phyloP scores from a whole-genome alignment of 2,113 vertebrate species.

The Mastomys natalensis region DNA sequence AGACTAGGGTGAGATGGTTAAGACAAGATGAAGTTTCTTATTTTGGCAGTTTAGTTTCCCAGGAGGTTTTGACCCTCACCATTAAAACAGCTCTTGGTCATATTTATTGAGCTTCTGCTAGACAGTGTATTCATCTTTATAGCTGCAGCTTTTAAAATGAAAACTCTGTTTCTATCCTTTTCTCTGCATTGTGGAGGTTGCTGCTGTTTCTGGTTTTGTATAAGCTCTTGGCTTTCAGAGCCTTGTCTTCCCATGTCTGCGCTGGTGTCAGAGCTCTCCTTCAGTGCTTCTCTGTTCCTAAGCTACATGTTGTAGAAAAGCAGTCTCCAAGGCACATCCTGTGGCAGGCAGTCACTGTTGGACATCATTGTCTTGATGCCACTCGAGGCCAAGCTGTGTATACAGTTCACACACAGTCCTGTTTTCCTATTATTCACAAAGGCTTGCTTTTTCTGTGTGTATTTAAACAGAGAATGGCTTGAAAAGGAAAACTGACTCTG shows the following conservation, averaged over 20 bases:
- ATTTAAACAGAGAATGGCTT: conserved; percentile 55
- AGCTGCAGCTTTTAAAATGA: conserved; percentile 35
- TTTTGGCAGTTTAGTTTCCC: conserved; percentile 32
- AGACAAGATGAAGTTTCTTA: not conserved
- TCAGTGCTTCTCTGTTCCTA: conserved; percentile 14
- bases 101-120: conserved; percentile 28
- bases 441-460: conserved; percentile 43
- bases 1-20: not conserved
- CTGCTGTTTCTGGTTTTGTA: conserved; percentile 11
- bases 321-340: not conserved
- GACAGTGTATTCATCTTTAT: not conserved
- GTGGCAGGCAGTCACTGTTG: not conserved
- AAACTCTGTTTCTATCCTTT: not conserved
- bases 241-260: not conserved
- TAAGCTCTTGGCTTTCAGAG: conserved; percentile 29
- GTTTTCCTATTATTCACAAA: conserved; percentile 46
- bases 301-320: not conserved
- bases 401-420: not conserved
- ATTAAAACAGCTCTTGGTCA: not conserved
- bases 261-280: not conserved
- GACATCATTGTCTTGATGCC: conserved; percentile 41
- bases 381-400: conserved; percentile 8
- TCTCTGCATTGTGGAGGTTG: not conserved
- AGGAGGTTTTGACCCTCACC: not conserved
- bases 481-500: conserved; percentile 31